Conservation (phyloP, 2,113 vertebrate species). For the Hemichromis elongatus region DNA sequence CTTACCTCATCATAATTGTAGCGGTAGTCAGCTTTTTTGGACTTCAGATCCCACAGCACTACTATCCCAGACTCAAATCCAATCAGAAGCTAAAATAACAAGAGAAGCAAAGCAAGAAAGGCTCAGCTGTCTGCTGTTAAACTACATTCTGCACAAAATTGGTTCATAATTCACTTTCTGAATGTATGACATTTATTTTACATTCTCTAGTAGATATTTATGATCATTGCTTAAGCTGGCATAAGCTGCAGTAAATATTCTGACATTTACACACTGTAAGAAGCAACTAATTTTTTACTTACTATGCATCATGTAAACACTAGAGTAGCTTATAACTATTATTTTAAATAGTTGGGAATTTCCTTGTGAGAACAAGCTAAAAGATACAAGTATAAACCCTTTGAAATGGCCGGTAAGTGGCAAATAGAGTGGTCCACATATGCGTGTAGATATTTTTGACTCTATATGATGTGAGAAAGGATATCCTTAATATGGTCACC, state of each 20-base stretch:
- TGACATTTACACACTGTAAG: background rate
- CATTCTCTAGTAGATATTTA: background rate
- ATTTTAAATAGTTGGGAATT: background rate
- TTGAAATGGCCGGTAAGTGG: background rate
- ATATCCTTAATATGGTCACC: background rate
- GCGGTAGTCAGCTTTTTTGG: conserved; percentile 97
- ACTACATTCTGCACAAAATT: background rate
- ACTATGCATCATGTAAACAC: background rate
- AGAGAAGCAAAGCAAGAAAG: background rate
- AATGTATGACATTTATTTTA: background rate
- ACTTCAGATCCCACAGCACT: conserved; percentile 96
- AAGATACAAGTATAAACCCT: background rate
- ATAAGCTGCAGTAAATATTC: background rate
- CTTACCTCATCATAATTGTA: conserved; percentile 96
- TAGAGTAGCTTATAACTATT: background rate
- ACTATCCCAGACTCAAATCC: conserved; percentile 95
- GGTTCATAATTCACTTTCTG: background rate
- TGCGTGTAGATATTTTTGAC: background rate
- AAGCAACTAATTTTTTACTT: background rate
- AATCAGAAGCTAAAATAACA: conserved; percentile 86
- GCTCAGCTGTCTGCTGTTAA: background rate
- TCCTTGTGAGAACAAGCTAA: background rate
- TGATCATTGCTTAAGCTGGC: background rate
- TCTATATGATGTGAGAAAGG: background rate
- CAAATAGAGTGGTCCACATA: background rate